A percentile compares a stretch with the other conserved stretches of the same genome.
phyloP scores from a whole-genome alignment of 2,797 vertebrate genomes.

The Paedocypris micromegethes region DNA sequence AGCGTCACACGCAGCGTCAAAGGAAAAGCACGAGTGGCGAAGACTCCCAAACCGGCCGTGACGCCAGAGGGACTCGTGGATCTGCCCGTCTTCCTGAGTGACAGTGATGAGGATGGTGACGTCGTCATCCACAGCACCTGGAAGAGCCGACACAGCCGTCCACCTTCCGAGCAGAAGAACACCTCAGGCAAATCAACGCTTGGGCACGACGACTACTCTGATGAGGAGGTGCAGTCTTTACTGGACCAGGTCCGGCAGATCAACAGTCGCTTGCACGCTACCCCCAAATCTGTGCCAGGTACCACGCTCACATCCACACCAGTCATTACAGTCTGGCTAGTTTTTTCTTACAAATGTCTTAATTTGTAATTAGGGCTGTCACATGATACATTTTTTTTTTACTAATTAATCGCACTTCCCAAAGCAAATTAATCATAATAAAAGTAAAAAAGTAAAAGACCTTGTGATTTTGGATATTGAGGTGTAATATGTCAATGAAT shows the following conservation, averaged over 20 bases:
- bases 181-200: conserved; percentile 9
- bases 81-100: conserved; percentile 67
- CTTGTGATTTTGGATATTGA: too few species aligned
- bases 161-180: conserved; percentile 8
- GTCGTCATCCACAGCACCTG: conserved; percentile 68
- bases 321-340: neutral
- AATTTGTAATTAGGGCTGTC: too few species aligned
- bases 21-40: conserved; percentile 43
- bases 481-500: too few species aligned
- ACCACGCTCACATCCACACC: neutral
- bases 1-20: neutral
- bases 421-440: too few species aligned
- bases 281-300: conserved; percentile 52
- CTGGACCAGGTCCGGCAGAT: conserved; percentile 75
- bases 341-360: too few species aligned
- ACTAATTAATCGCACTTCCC: too few species aligned
- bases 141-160: conserved; percentile 55
- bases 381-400: too few species aligned
- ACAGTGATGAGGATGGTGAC: conserved; percentile 66
- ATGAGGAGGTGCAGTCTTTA: conserved; percentile 76
- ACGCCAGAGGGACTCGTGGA: conserved; percentile 49
- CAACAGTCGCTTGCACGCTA: conserved; percentile 47
- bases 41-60: conserved; percentile 45
- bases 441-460: too few species aligned
- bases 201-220: conserved; percentile 65